These are phyloP conservation scores for Lucilia sericata DNA, from an alignment of 1,140 invertebrate species.

Conservation along the genomic window DNA sequence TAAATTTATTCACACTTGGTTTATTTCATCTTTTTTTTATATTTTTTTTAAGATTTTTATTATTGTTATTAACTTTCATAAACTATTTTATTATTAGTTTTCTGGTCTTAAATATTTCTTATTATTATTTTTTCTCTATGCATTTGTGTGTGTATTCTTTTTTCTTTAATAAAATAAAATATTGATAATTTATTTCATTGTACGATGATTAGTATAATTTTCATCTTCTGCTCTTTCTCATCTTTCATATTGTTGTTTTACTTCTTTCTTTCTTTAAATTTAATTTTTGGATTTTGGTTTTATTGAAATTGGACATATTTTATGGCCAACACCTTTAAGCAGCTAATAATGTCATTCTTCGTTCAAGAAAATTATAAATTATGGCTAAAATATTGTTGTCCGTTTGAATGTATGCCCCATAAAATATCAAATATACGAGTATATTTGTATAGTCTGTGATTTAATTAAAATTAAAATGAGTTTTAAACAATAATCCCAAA, in stretches of 20 bases:
- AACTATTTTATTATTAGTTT: not conserved
- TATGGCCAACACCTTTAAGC: constrained; percentile 38
- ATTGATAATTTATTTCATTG: not conserved
- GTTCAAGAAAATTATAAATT: constrained; percentile 4
- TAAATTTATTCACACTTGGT: constrained; percentile 9
- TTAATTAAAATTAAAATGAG: constrained; percentile 29
- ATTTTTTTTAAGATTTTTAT: not conserved
- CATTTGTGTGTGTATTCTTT: not conserved
- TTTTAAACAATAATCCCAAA: not conserved
- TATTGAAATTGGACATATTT: constrained; percentile 18
- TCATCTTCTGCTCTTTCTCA: not conserved
- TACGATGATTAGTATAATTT: constrained; percentile 15
- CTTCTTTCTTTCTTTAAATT: not conserved
- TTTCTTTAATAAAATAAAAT: not conserved
- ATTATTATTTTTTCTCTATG: not conserved
- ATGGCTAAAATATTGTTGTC: constrained; percentile 1
- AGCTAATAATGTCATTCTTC: constrained; percentile 18
- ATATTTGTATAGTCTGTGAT: constrained; percentile 24
- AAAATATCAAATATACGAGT: not conserved
- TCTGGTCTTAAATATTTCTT: not conserved
- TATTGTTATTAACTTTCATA: not conserved
- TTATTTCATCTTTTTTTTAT: not conserved
- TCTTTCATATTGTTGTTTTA: not conserved
- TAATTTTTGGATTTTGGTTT: not conserved
- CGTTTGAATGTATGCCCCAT: not conserved